Conservation (phyloP, 1,140 invertebrate genomes). For the Dendroctonus ponderosae region DNA sequence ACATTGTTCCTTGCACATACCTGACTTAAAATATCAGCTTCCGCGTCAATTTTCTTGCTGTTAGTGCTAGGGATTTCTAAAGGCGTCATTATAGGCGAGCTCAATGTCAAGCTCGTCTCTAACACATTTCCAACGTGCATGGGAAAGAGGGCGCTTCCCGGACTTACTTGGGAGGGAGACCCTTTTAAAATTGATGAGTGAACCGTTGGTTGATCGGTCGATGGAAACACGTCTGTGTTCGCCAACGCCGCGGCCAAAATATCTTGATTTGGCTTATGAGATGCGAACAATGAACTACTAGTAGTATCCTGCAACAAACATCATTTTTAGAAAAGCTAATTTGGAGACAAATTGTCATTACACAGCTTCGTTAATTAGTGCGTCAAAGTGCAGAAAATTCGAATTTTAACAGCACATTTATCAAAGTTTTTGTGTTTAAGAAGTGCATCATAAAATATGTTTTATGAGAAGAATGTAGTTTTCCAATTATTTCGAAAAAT, state of each 20-base stretch:
- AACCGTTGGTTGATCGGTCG: conserved; percentile 51
- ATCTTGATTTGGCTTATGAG: conserved; percentile 60
- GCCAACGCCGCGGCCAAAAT: conserved; percentile 73
- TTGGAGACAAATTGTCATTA: no score
- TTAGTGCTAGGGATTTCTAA: conserved; percentile 66
- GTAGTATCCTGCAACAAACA: no score
- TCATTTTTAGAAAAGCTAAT: no score
- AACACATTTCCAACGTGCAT: conserved; percentile 60
- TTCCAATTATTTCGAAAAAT: no score
- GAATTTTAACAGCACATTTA: no score
- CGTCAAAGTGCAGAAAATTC: no score
- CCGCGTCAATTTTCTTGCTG: conserved; percentile 50
- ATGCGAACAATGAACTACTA: conserved; percentile 23
- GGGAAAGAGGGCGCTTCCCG: conserved; percentile 55
- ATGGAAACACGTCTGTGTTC: conserved; percentile 71
- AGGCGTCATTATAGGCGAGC: conserved; percentile 79
- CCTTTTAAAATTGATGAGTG: conserved; percentile 41
- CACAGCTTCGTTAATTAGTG: no score
- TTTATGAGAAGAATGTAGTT: no score
- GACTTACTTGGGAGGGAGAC: conserved; percentile 48
- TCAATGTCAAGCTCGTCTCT: conserved; percentile 70
- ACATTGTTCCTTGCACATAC: conserved; percentile 32
- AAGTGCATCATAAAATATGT: no score
- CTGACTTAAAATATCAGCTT: conserved; percentile 49
- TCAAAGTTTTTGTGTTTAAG: no score